Conservation (phyloP, 2,888 invertebrate genomes). For the Glaucopsyche alexis region DNA sequence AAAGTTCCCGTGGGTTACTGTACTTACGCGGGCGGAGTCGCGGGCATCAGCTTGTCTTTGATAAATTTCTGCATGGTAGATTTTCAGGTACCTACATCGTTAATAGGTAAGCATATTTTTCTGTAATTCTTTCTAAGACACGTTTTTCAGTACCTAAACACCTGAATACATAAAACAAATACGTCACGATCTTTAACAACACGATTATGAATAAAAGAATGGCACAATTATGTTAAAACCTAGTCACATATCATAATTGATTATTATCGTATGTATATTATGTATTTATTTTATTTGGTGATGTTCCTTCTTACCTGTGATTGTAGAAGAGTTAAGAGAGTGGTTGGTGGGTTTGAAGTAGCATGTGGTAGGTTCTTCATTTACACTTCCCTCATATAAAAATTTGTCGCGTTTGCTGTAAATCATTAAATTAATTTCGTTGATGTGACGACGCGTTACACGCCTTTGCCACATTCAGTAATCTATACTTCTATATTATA, state of each 20-base stretch:
- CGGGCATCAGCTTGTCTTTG: too few relatives aligned
- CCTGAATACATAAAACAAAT: slow-evolving; percentile 38
- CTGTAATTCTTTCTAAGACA: background rate
- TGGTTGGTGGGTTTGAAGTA: slow-evolving; percentile 58
- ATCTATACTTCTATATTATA: too few relatives aligned
- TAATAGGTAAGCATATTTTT: background rate
- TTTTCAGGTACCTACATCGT: too few relatives aligned
- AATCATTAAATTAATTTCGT: background rate
- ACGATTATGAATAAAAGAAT: slow-evolving; percentile 36
- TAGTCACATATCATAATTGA: slow-evolving; percentile 33
- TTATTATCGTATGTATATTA: slow-evolving; percentile 2
- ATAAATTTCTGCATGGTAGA: too few relatives aligned
- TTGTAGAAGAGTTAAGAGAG: slow-evolving; percentile 60
- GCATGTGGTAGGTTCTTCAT: slow-evolving; percentile 55
- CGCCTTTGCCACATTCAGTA: too few relatives aligned
- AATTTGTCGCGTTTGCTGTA: background rate
- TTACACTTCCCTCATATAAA: slow-evolving; percentile 31
- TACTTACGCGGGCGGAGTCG: too few relatives aligned
- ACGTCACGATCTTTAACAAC: slow-evolving; percentile 54
- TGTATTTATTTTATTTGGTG: slow-evolving; percentile 32
- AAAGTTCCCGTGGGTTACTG: too few relatives aligned
- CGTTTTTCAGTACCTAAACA: slow-evolving; percentile 34
- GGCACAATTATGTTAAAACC: slow-evolving; percentile 34
- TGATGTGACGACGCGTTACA: too few relatives aligned
- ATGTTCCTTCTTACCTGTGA: slow-evolving; percentile 32